A percentile compares a stretch with the other conserved stretches of the same genome.
phyloP scores from a whole-genome alignment of 2,797 vertebrate genomes.

The Iguana delicatissima region DNA sequence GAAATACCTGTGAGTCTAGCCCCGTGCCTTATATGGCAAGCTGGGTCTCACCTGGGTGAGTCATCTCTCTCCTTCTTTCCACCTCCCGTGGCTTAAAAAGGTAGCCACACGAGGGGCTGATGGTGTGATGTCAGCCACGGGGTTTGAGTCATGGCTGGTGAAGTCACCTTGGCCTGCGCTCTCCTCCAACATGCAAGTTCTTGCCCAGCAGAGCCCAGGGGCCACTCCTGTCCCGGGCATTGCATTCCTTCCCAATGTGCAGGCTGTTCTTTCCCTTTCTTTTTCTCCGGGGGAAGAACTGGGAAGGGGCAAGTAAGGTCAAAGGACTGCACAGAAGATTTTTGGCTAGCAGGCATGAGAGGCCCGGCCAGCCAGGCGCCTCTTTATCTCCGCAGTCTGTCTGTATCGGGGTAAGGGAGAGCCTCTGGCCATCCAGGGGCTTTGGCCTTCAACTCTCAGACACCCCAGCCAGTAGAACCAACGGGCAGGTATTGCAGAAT shows the following conservation, averaged over 20 bases:
- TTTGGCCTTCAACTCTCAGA: background rate
- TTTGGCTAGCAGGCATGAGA: background rate
- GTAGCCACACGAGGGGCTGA: background rate
- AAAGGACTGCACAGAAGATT: background rate
- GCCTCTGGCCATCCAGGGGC: background rate
- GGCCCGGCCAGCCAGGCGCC: background rate
- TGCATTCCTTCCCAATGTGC: background rate
- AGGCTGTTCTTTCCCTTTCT: background rate
- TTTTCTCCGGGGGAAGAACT: background rate
- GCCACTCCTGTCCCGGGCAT: constrained; percentile 31
- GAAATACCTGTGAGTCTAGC: background rate
- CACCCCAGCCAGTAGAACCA: background rate
- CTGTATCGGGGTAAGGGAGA: background rate
- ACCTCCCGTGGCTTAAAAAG: constrained; percentile 46
- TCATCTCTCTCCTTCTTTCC: background rate
- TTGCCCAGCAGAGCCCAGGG: constrained; percentile 26
- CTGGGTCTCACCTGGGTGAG: constrained; percentile 7
- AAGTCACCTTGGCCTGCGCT: constrained; percentile 49
- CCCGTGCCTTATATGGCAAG: constrained; percentile 43
- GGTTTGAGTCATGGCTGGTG: constrained; percentile 59
- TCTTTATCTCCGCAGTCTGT: background rate
- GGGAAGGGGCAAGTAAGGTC: background rate
- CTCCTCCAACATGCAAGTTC: constrained; percentile 45
- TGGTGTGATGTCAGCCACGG: fast-evolving
- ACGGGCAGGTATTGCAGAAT: background rate